phyloP scores from a whole-genome alignment of 2,113 vertebrate genomes.

The Petaurus breviceps region DNA sequence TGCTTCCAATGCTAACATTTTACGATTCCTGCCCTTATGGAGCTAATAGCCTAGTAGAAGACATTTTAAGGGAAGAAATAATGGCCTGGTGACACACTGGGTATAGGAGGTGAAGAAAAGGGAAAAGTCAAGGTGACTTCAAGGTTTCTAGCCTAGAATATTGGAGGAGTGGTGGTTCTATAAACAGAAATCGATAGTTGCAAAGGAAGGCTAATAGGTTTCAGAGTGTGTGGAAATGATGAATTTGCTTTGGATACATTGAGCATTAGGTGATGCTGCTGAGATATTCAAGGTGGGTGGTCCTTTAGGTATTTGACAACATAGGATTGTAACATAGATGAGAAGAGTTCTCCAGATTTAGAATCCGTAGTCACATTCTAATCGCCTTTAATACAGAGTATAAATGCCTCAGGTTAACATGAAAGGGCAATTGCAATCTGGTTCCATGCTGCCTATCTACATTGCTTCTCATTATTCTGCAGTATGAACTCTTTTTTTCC shows the following conservation, averaged over 20 bases:
- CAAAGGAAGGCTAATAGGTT: neutral
- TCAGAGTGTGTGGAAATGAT: neutral
- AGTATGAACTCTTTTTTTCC: neutral
- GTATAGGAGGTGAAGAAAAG: neutral
- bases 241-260: neutral
- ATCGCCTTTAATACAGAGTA: neutral
- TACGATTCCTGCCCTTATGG: neutral
- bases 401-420: neutral
- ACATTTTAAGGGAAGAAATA: slow-evolving; percentile 31
- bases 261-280: neutral
- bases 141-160: neutral
- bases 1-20: neutral
- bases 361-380: neutral
- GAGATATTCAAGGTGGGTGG: neutral
- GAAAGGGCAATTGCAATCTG: neutral
- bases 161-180: neutral
- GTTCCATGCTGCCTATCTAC: neutral
- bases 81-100: neutral
- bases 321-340: neutral
- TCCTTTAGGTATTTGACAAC: neutral
- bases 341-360: neutral
- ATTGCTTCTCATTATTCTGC: neutral
- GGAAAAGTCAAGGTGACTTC: neutral
- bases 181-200: neutral
- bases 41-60: neutral